Conservation (phyloP, 2,113 vertebrate genomes). For the Echinops telfairi region DNA sequence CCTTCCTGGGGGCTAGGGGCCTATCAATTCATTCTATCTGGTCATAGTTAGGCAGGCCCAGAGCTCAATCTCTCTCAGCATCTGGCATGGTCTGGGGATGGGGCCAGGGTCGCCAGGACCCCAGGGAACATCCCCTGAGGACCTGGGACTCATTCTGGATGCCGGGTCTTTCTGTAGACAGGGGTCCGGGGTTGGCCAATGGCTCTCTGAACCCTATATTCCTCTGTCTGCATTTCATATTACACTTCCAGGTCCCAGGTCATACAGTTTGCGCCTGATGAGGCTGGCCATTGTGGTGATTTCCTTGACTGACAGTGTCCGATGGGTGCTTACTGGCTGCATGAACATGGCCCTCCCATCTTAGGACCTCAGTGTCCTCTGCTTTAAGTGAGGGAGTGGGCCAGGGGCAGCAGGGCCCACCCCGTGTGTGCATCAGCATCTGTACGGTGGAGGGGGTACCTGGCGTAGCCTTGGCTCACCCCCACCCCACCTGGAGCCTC, state of each 20-base stretch:
- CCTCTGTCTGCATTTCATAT: too few species aligned
- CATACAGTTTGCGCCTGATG: background rate
- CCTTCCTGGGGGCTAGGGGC: background rate
- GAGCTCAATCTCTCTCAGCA: background rate
- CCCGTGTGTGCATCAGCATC: background rate
- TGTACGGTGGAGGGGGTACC: accelerated
- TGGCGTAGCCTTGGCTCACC: background rate
- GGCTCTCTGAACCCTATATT: background rate
- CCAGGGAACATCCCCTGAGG: background rate
- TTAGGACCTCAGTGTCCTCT: background rate
- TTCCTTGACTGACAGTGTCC: accelerated
- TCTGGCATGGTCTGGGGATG: too few species aligned
- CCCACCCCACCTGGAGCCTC: background rate
- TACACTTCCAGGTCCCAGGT: background rate
- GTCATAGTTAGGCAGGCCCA: background rate
- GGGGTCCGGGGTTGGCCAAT: background rate
- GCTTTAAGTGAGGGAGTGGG: background rate
- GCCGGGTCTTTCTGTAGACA: background rate
- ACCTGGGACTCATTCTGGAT: background rate
- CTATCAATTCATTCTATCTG: constrained; percentile 20
- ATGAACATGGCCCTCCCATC: background rate
- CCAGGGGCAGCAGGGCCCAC: background rate
- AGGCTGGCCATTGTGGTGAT: background rate
- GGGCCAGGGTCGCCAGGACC: background rate
- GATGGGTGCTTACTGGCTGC: accelerated